Base-by-base conservation (phyloP, 2,113 vertebrate species). In the Plecturocebus donacophilus region DNA sequence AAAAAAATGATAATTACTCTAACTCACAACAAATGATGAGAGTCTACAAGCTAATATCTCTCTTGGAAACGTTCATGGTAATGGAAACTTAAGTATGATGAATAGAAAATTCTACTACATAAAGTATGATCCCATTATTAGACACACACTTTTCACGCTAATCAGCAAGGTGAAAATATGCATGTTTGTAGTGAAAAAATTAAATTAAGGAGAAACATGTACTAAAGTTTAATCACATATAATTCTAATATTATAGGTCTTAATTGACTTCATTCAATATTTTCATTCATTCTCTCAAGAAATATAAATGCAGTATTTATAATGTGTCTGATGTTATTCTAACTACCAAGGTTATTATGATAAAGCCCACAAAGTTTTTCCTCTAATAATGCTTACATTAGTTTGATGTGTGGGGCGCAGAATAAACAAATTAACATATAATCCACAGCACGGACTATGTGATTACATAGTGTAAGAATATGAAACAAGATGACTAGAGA, bases 211-310 rank as follows among this genome's bases (percentile, higher is more conserved):
- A 92, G 19, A 73, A 86, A 95, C 16, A 40, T 38, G 0, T 82
- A 82, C 56, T 79, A 77, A 11, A 77, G 8, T 82, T 91, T 87
- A 95, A 89, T 80, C 76, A 61, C 23, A 40, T 88, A 49, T 75
- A 21, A 45, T 20, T 40, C 80, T 81, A 92, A 85, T 81, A 92
- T 87, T 87, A 76, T 80, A 86, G 52, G 2, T 70, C 38, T 94
- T 93, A 66, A 91, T 77, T 87, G 30, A 84, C 45, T 96, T 92
- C 38, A 80, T 6, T 45, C 90, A 79, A 79, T 87, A 80, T 87
- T 94, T 95, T 75, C 14, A 88, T 92, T 97, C 54, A 86, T 70
- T 89, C 27, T 64, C 12, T 30, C 40, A 87, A 61, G 9, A 52
- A 56, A 92, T 56, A 61, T 12, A 81, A 30, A 61, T 64, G 5